Conservation (phyloP, 2,888 invertebrate species). For the Drosophila nr. fundita region DNA sequence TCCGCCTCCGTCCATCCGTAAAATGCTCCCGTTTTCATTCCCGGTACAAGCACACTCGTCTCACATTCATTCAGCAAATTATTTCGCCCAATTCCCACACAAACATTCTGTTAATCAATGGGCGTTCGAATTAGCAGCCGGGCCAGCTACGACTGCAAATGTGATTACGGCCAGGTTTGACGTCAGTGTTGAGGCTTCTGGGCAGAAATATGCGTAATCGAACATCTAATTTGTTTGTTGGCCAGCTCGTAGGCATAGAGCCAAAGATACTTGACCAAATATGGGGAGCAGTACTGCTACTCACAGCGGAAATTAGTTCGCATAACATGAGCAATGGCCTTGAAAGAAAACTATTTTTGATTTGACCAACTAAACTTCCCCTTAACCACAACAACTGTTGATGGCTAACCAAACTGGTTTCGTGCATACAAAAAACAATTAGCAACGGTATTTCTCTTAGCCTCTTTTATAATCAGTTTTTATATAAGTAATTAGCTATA, state of each 20-base stretch:
- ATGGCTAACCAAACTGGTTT: slow-evolving; percentile 14
- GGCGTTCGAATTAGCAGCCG: slow-evolving; percentile 68
- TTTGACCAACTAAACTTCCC: slow-evolving; percentile 1
- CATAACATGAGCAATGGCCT: slow-evolving; percentile 29
- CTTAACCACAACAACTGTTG: neutral
- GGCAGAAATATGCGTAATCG: slow-evolving; percentile 28
- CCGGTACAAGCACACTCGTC: slow-evolving; percentile 19
- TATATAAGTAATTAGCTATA: slow-evolving; percentile 9
- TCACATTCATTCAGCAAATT: slow-evolving; percentile 68
- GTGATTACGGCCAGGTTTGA: slow-evolving; percentile 58
- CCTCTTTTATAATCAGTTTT: neutral
- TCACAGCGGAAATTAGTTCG: slow-evolving; percentile 43
- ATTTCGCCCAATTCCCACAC: slow-evolving; percentile 40
- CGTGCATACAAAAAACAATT: neutral
- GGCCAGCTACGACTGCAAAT: slow-evolving; percentile 20
- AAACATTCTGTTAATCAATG: slow-evolving; percentile 60
- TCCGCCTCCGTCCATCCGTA: neutral
- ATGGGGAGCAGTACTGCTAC: slow-evolving; percentile 42
- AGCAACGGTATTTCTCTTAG: neutral
- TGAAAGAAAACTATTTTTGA: slow-evolving; percentile 27
- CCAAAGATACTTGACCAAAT: slow-evolving; percentile 72
- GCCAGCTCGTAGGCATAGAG: neutral
- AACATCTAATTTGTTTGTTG: slow-evolving; percentile 21
- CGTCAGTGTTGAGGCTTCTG: slow-evolving; percentile 64
- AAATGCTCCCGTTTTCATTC: neutral